These are phyloP conservation scores for Schizopygopsis pylzovi DNA, from an alignment of 2,797 vertebrate species.

Conservation along the genomic window DNA sequence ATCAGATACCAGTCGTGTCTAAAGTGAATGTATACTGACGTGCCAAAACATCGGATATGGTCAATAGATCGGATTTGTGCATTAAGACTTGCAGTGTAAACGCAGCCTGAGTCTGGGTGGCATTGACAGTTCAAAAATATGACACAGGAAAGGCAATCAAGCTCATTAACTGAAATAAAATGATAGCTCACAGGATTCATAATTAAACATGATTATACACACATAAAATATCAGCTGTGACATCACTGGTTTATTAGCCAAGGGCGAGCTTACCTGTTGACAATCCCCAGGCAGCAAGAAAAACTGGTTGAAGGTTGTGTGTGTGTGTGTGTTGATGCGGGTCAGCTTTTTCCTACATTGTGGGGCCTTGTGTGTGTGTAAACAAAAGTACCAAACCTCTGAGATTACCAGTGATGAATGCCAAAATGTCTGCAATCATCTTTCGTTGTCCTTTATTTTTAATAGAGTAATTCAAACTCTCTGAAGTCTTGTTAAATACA, in stretches of 20 bases:
- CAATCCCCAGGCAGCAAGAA: neutral
- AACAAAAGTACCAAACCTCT: neutral
- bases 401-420: neutral
- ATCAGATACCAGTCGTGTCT: no score
- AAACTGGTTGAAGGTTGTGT: conserved; percentile 10
- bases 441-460: neutral
- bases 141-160: conserved; percentile 32
- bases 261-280: conserved; percentile 5
- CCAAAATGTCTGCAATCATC: conserved; percentile 2
- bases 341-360: neutral
- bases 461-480: neutral
- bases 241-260: conserved; percentile 35
- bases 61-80: no score
- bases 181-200: conserved; percentile 35
- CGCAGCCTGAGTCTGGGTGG: neutral
- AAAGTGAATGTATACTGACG: no score
- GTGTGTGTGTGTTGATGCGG: neutral
- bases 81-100: no score
- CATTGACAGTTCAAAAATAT: conserved; percentile 31
- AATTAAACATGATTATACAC: conserved; percentile 37
- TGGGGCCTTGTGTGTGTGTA: neutral
- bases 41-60: no score
- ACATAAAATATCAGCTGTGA: conserved; percentile 31
- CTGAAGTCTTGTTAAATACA: conserved; percentile 1
- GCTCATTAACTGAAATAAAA: conserved; percentile 46